phyloP scores from a whole-genome alignment of 1,140 invertebrate genomes.

The Drosophila sechellia region DNA sequence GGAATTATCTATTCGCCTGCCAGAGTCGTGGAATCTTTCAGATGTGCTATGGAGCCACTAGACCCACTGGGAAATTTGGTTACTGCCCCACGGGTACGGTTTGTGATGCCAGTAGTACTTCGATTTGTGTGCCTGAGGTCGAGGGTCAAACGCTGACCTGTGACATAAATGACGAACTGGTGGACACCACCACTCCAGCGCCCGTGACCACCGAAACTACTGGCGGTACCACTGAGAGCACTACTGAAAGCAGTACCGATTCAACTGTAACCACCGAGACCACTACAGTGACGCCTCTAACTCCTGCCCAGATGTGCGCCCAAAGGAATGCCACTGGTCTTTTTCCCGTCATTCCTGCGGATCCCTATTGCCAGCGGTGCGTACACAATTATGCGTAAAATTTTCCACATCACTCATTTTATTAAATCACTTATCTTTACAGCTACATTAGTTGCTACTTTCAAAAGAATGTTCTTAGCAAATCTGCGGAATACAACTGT shows the following conservation, averaged over 20 bases:
- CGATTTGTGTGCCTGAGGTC: slow-evolving; percentile 52
- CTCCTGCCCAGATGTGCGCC: slow-evolving; percentile 50
- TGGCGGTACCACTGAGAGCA: not conserved
- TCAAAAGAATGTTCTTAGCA: slow-evolving; percentile 23
- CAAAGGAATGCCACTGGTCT: slow-evolving; percentile 41
- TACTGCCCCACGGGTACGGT: slow-evolving; percentile 63
- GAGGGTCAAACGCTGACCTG: slow-evolving; percentile 46
- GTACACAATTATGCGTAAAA: not conserved
- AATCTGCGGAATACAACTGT: slow-evolving; percentile 57
- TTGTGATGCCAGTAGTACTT: slow-evolving; percentile 68
- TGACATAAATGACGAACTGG: slow-evolving; percentile 59
- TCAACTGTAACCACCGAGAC: slow-evolving; percentile 11
- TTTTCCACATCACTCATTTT: slow-evolving; percentile 2
- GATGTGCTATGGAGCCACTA: slow-evolving; percentile 75
- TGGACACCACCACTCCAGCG: slow-evolving; percentile 35
- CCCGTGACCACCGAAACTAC: slow-evolving; percentile 13
- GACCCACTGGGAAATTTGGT: slow-evolving; percentile 59
- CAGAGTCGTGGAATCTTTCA: slow-evolving; percentile 70
- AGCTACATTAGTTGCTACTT: slow-evolving; percentile 74
- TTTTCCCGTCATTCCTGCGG: slow-evolving; percentile 53
- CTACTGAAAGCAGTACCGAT: slow-evolving; percentile 12
- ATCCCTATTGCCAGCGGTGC: slow-evolving; percentile 69
- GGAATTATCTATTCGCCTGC: slow-evolving; percentile 74
- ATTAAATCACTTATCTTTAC: slow-evolving; percentile 36
- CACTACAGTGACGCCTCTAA: slow-evolving; percentile 17